Percentiles rank a stretch among this genome's conserved stretches.
These are phyloP conservation scores for Strigamia transsilvanica DNA, from an alignment of 2,888 invertebrate species.

Conservation along the genomic window DNA sequence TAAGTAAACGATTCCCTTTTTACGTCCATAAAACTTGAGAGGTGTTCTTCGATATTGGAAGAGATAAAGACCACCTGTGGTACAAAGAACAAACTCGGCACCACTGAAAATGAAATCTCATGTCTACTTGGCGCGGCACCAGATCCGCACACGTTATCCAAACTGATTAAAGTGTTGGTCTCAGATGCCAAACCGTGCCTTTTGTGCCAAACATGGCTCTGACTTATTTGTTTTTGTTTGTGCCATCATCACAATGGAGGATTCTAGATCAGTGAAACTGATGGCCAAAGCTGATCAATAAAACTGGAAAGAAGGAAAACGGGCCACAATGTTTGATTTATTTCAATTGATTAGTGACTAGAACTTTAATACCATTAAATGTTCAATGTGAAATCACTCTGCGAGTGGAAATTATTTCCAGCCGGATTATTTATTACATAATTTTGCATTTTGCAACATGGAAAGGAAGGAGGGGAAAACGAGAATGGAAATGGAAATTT, in stretches of 20 bases:
- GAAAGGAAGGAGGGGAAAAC: not conserved
- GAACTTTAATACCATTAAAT: not conserved
- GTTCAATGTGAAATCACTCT: not conserved
- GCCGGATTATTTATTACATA: not conserved
- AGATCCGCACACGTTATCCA: slow-evolving; percentile 37
- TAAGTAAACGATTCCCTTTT: slow-evolving; percentile 25
- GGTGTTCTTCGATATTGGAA: slow-evolving; percentile 47
- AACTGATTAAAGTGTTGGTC: slow-evolving; percentile 46
- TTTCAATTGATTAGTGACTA: slow-evolving; percentile 9
- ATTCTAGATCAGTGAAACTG: slow-evolving; percentile 16
- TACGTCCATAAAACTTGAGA: slow-evolving; percentile 41
- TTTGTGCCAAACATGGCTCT: slow-evolving; percentile 20
- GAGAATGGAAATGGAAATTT: not conserved
- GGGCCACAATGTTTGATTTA: not conserved
- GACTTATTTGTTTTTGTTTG: slow-evolving; percentile 48
- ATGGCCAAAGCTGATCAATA: slow-evolving; percentile 1
- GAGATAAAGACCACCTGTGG: slow-evolving; percentile 49
- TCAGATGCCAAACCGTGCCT: slow-evolving; percentile 38
- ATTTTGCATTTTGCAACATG: not conserved
- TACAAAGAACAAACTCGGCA: slow-evolving; percentile 40
- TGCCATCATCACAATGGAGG: not conserved
- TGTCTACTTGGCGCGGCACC: slow-evolving; percentile 46
- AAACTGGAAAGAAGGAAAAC: not conserved
- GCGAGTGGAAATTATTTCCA: not conserved
- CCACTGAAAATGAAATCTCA: slow-evolving; percentile 49